Evolutionary conservation across 2,113 vertebrate species (phyloP), one percentile per base, ranked within the genome.

Genomic region (Equus przewalskii): DNA sequence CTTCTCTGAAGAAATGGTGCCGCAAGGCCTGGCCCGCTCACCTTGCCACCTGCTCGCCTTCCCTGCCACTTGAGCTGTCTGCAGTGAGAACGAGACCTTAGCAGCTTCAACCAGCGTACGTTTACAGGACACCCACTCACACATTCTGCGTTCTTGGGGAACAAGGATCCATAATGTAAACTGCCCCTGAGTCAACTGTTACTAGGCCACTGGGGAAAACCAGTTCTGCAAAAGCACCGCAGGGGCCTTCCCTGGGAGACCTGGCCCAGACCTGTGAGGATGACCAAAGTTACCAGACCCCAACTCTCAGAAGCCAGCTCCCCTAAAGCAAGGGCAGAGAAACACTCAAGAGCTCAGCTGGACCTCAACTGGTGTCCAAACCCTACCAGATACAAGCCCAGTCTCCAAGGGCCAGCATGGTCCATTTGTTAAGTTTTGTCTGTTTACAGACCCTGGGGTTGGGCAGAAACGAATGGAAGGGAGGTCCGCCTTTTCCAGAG

Each of bases 11-110:
- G 46, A 41, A 90, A 8, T 5, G 36, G 30, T 3, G 88, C 75
- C 1, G 28, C 0, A 4, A 33, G 85, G 33, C 44, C 33, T 16
- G 33, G 65, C 79, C 72, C 1, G 0, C 19, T 18, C 10, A 6
- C 49, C 26, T 14, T 22, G 4, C 21, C n/a, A 1, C 0, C 15
- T 9, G 10, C 24, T 21, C 36, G 3, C 60, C 67, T 36, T 58
- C 64, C 64, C 7, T 3, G 30, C 13, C 28, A 0, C 33, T 6
- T 62, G 0, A 16, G 44, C 44, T 6, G 12, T 24, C 81, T 67
- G 70, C 19, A 79, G 69, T 14, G 54, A 65, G 62, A 7, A 5
- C 0, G 1, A 44, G 67, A 49, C 58, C 58, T 46, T 6, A 28
- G 36, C 6, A 36, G 58, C 64, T 33, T n/a, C n/a, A 6, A 18